Evolutionary conservation across 1,140 invertebrate species (phyloP).

Genomic region (Coelopa frigida): DNA sequence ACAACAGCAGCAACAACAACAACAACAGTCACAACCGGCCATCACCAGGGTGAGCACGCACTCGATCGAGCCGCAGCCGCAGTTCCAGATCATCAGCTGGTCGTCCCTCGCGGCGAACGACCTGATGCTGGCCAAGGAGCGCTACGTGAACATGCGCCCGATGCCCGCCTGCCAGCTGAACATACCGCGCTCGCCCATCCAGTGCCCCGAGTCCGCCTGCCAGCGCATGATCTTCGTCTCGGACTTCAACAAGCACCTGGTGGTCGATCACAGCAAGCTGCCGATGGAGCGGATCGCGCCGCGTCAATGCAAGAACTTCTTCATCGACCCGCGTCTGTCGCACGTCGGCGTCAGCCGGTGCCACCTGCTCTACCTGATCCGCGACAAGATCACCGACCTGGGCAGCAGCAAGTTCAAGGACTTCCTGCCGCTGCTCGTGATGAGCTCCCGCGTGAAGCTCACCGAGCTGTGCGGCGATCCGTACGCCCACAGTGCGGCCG

Average conservation of each 20-base stretch:
- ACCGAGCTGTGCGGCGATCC: conserved; percentile 7
- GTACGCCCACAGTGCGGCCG: fast-evolving
- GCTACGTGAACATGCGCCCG: not conserved
- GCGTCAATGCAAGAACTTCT: conserved; percentile 25
- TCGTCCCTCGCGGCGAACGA: not conserved
- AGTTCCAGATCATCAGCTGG: conserved; percentile 9
- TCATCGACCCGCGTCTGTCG: conserved; percentile 18
- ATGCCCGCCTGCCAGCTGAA: conserved; percentile 6
- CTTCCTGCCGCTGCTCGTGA: conserved; percentile 26
- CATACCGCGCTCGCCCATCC: conserved; percentile 19
- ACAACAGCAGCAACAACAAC: too few species aligned
- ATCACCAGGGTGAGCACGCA: too few species aligned
- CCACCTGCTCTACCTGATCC: conserved; percentile 26
- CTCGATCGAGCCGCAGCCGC: conserved; percentile 2
- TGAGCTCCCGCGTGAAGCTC: conserved; percentile 19
- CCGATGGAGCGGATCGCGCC: conserved; percentile 23
- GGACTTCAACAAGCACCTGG: conserved; percentile 27
- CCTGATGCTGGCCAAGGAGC: not conserved
- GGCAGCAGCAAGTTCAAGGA: conserved; percentile 12
- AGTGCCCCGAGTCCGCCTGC: conserved; percentile 26
- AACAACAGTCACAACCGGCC: too few species aligned
- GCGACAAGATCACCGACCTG: conserved; percentile 19
- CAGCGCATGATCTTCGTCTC: conserved; percentile 21
- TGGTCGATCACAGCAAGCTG: conserved; percentile 20
- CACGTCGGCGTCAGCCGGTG: conserved; percentile 20